Conservation (phyloP, 1,140 invertebrate genomes). For the Bombus sylvicola region DNA sequence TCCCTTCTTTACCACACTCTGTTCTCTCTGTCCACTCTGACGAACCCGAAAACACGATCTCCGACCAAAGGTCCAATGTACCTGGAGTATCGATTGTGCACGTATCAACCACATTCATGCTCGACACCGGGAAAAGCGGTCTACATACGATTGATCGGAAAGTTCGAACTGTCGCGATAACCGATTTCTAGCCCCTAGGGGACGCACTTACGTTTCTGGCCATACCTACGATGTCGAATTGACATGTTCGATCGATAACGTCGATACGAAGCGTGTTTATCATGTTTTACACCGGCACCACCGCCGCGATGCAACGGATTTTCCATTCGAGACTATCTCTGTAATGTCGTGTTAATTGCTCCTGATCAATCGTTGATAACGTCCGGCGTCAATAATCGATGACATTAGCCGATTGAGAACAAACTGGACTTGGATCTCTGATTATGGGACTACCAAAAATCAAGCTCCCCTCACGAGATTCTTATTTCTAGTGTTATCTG, state of each 20-base stretch:
- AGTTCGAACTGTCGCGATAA: constrained; percentile 58
- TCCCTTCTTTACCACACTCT: background rate
- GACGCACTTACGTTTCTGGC: constrained; percentile 53
- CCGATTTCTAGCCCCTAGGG: constrained; percentile 54
- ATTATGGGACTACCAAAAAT: background rate
- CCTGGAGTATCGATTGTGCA: background rate
- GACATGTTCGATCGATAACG: constrained; percentile 56
- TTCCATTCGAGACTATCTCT: background rate
- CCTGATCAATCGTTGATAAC: constrained; percentile 40
- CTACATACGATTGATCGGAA: constrained; percentile 50
- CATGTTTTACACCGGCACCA: constrained; percentile 24
- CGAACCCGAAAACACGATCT: background rate
- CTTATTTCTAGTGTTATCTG: too few relatives aligned
- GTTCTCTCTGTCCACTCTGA: background rate
- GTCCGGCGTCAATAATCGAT: constrained; percentile 43
- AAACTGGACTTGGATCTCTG: background rate
- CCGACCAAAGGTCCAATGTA: background rate
- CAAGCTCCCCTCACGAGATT: too few relatives aligned
- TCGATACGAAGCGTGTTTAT: constrained; percentile 45
- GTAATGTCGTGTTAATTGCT: constrained; percentile 47
- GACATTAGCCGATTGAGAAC: background rate
- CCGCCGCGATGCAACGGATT: background rate
- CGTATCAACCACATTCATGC: background rate
- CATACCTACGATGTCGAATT: constrained; percentile 55
- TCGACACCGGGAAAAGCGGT: background rate